Conservation (phyloP, 2,113 vertebrate species). For the Podarcis raffonei region DNA sequence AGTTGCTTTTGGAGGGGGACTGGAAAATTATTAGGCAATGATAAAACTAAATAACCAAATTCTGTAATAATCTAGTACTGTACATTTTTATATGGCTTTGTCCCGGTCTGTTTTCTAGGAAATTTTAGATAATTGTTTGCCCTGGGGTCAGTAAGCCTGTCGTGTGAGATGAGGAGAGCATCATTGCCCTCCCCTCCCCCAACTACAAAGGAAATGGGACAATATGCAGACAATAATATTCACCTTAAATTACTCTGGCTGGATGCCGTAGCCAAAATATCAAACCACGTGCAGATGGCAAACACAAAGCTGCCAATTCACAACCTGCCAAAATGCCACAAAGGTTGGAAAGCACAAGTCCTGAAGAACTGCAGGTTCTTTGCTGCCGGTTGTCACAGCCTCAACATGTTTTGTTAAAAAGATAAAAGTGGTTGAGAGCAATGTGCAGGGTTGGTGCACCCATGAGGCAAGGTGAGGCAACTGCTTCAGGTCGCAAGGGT, state of each 20-base stretch:
- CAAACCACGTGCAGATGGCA: background rate
- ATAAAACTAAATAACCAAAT: background rate
- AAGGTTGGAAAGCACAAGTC: background rate
- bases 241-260: background rate
- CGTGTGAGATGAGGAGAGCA: background rate
- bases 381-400: background rate
- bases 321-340: background rate
- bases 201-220: background rate
- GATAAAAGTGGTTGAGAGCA: slow-evolving; percentile 40
- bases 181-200: background rate
- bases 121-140: background rate
- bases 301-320: background rate
- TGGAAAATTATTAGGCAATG: slow-evolving; percentile 26
- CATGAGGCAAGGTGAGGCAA: too few species aligned
- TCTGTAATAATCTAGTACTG: background rate
- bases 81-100: background rate
- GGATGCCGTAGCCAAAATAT: background rate
- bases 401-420: background rate
- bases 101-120: background rate
- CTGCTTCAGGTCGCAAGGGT: too few species aligned
- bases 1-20: slow-evolving; percentile 58
- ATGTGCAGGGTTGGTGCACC: background rate
- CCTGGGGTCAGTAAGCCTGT: too few species aligned
- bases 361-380: slow-evolving; percentile 12
- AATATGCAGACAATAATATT: background rate